These are phyloP conservation scores for Neogobius melanostomus DNA, from an alignment of 2,113 vertebrate genomes.

Conservation along the genomic window DNA sequence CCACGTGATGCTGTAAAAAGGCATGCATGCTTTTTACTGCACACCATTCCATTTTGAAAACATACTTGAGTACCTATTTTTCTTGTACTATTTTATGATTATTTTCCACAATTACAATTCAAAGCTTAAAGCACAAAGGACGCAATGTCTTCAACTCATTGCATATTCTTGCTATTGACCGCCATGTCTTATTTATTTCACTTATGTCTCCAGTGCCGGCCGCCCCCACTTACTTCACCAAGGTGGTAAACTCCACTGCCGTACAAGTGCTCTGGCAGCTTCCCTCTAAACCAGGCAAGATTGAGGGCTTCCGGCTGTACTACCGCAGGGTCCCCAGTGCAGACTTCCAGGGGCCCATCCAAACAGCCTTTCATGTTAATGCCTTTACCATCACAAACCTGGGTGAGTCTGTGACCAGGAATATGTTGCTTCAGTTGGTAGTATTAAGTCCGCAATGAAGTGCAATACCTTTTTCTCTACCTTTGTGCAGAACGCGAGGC, in stretches of 20 bases:
- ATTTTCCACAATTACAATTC: too few species aligned
- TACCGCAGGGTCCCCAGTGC: conserved; percentile 70
- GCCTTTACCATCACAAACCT: conserved; percentile 69
- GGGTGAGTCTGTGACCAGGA: conserved; percentile 54
- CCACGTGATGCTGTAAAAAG: too few species aligned
- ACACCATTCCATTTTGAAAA: too few species aligned
- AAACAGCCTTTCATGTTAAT: conserved; percentile 64
- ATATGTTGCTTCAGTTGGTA: background rate
- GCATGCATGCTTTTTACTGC: too few species aligned
- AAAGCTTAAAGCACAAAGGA: too few species aligned
- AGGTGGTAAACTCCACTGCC: conserved; percentile 67
- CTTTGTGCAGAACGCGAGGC: conserved; percentile 57
- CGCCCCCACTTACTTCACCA: conserved; percentile 74
- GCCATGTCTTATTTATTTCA: background rate
- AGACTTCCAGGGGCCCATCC: conserved; percentile 62
- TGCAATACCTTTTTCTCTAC: background rate
- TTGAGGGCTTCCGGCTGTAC: conserved; percentile 76
- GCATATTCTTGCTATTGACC: background rate
- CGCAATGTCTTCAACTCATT: too few species aligned
- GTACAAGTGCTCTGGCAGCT: conserved; percentile 79
- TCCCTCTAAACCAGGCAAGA: conserved; percentile 63
- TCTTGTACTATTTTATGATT: too few species aligned
- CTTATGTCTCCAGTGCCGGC: conserved; percentile 60
- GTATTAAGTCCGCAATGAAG: background rate
- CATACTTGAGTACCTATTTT: too few species aligned